Evolutionary conservation across 2,888 invertebrate species (phyloP).

Genomic region (Hoplodrina ambigua): DNA sequence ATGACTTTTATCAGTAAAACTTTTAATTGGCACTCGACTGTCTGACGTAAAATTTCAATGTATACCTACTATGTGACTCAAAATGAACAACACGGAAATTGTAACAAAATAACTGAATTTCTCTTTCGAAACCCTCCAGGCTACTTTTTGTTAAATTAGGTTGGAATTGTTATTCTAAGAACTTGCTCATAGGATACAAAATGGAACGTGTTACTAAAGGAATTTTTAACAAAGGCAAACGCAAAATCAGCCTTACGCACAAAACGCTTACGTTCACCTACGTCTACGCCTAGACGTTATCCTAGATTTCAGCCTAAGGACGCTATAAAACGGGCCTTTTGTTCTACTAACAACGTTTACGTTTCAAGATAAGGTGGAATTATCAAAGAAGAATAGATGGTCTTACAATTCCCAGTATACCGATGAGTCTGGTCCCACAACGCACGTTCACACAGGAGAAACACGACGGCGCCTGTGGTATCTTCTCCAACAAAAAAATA

Average conservation of each 20-base stretch:
- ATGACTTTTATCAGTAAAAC: constrained; percentile 12
- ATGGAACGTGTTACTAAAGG: neutral
- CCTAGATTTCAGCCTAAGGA: constrained; percentile 48
- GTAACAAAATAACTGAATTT: constrained; percentile 22
- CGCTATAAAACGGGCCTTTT: constrained; percentile 52
- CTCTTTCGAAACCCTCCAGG: constrained; percentile 16
- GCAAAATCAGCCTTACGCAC: constrained; percentile 8
- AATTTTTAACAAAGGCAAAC: constrained; percentile 16
- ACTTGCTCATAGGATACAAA: constrained; percentile 10
- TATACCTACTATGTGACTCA: neutral
- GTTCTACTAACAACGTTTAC: constrained; percentile 50
- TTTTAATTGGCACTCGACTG: constrained; percentile 30
- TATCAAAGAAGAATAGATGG: constrained; percentile 43
- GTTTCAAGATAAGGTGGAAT: constrained; percentile 51
- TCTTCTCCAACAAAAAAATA: constrained; percentile 37
- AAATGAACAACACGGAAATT: constrained; percentile 17
- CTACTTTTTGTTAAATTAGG: constrained; percentile 17
- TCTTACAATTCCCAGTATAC: constrained; percentile 65
- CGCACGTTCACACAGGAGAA: constrained; percentile 48
- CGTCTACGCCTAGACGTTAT: constrained; percentile 33
- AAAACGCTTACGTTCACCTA: constrained; percentile 26
- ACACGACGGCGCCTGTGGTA: constrained; percentile 31
- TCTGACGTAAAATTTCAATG: constrained; percentile 24
- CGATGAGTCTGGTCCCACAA: constrained; percentile 60
- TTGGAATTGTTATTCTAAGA: constrained; percentile 11